Conservation (phyloP, 2,797 vertebrate genomes). For the Amphiprion clarkii region DNA sequence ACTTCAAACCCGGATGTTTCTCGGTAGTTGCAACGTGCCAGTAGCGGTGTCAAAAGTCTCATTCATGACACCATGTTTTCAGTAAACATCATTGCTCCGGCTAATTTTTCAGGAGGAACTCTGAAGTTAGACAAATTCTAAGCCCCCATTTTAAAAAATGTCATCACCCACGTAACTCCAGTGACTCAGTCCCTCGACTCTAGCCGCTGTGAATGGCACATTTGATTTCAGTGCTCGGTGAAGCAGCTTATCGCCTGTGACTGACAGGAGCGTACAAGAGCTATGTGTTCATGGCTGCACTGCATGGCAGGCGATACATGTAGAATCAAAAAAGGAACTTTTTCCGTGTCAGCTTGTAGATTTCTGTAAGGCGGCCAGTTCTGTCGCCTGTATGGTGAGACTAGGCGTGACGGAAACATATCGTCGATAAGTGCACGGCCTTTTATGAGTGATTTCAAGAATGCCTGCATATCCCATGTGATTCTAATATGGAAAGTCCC, state of each 20-base stretch:
- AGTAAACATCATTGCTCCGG: neutral
- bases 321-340: slow-evolving; percentile 18
- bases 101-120: neutral
- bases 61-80: neutral
- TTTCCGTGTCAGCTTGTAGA: neutral
- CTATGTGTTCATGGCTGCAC: neutral
- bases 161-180: neutral
- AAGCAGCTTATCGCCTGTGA: neutral
- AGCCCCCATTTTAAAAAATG: neutral
- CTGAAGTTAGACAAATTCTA: neutral
- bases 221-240: neutral
- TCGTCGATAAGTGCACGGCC: slow-evolving; percentile 10
- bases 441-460: slow-evolving; percentile 47
- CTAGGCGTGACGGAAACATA: neutral
- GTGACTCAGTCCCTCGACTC: neutral
- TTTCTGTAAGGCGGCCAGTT: neutral
- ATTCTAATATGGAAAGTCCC: slow-evolving; percentile 72
- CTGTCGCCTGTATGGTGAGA: neutral
- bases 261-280: neutral
- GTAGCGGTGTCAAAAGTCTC: neutral
- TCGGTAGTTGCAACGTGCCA: no score
- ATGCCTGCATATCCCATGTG: slow-evolving; percentile 59
- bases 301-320: neutral
- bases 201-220: neutral
- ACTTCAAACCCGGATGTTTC: neutral